Base-by-base conservation (phyloP, 2,888 invertebrate genomes). In the Drosophila putrida region DNA sequence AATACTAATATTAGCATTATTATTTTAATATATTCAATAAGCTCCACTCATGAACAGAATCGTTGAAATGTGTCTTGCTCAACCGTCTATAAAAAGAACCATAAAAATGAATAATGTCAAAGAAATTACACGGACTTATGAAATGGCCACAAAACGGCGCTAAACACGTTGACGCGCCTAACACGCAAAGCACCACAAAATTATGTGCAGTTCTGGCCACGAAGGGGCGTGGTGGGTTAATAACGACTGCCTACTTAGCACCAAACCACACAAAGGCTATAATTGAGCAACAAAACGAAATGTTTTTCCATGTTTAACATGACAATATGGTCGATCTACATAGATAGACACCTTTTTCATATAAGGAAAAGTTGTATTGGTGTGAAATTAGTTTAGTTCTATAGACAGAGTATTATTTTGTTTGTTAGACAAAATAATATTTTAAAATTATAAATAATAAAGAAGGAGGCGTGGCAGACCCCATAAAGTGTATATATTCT, bases 71-170 rank as follows among this genome's bases (percentile, higher is more conserved):
- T 6, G 25, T 8, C 33, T 6, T 28, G 4, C 36, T 25, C 20
- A 11, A 10, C 20, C 8, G 5, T 4, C n/a, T 25, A 27, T 28
- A 41, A 41, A 64, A 63, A 46, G 59, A 13, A 6, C 36, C 43
- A 46, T 35, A 47, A 63, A 66, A 80, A 68, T 53, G 6, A 62
- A 46, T 8, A 58, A 61, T 77, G 78, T 73, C 27, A 51, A 71
- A 63, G 63, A 83, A 74, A 80, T 74, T 63, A 86, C 73, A 80
- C 72, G 78, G 73, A 77, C 76, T 83, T 80, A 76, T 82, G 62
- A 81, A 88, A 82, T 75, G 71, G 71, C 74, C 82, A 90, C 89
- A 88, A 90, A 89, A 83, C 73, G 79, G 68, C 70, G 81, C 75
- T 89, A 73, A 88, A 83, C 85, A 90, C 78, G 81, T 82, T 81